phyloP scores from a whole-genome alignment of 1,140 invertebrate genomes.

The Ceratitis capitata region DNA sequence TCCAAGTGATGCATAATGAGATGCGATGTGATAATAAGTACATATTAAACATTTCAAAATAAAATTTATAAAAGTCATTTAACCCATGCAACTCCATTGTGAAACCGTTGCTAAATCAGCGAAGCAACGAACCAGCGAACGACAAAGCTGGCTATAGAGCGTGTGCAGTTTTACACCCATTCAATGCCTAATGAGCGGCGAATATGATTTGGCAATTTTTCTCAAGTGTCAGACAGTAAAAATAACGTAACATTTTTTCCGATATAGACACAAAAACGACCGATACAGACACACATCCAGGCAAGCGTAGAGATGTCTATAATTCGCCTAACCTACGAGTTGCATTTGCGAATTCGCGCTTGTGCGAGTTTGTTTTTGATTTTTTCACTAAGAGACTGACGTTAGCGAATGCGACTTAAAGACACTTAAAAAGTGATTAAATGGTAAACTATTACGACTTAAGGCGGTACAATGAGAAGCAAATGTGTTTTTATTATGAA shows the following conservation, averaged over 20 bases:
- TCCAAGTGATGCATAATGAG: no score
- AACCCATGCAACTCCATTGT: neutral
- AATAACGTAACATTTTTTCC: neutral
- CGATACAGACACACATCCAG: neutral
- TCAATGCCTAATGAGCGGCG: conserved; percentile 14
- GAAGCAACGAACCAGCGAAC: neutral
- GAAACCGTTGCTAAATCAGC: neutral
- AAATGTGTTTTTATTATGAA: neutral
- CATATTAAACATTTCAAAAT: neutral
- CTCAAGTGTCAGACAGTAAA: neutral
- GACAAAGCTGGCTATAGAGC: neutral
- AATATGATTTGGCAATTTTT: conserved; percentile 36
- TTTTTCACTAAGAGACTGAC: no score
- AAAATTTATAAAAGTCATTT: neutral
- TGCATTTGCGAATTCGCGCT: no score
- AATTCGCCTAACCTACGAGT: neutral
- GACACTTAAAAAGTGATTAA: conserved; percentile 31
- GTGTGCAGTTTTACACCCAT: neutral
- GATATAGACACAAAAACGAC: neutral
- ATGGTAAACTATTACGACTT: conserved; percentile 5
- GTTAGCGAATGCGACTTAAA: neutral
- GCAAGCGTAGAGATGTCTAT: neutral
- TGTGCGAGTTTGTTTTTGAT: neutral
- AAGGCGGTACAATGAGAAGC: neutral
- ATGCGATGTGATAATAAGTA: neutral